Evolutionary conservation across 2,888 invertebrate species (phyloP), one percentile per base, ranked within the genome.

Genomic region (Siphlonurus alternatus): DNA sequence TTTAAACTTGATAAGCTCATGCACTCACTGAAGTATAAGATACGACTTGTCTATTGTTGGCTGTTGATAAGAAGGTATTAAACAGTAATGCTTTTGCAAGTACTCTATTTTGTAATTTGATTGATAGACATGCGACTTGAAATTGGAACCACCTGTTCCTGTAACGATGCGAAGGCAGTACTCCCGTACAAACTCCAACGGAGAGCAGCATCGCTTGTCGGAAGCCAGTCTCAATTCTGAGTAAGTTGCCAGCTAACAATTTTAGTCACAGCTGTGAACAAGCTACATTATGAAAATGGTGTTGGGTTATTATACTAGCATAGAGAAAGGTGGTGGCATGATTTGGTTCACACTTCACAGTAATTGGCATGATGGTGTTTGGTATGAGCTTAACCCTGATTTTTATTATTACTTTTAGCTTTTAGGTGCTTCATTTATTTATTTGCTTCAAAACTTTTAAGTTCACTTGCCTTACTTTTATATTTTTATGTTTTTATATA

Each of bases 121-220:
- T 67, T 75, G 73, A 22, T 68, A 84, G 82, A 79, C 80, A 18
- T 84, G 83, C 71, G 85, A 85, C 75, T 75, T 85, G 54, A 83
- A 84, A 75, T 75, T 83, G 68, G 84, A 84, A 67, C 77, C 76
- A 25, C 77, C 81, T n/a, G 75, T 77, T 62, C 72, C 74, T 61
- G 82, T 84, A 53, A 78, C 81, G 20, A 79, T 84, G 78, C 76
- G 85, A 65, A 77, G 83, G 68, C 81, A 81, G 66, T 76, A 76
- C 62, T 75, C 75, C 66, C 69, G 74, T 23, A 76, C 77, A 65
- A 77, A 78, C 54, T 76, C 67, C 15, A 65, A 77, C 25, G 74
- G 73, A 62, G 69, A 70, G 25, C 67, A 65, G 53, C 78, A 80
- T 71, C 75, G 82, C 18, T 70, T 81, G 38, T 83, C 83, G 0